Percentiles rank a stretch among this genome's conserved stretches.
phyloP scores from a whole-genome alignment of 2,113 vertebrate genomes.

The Engystomops pustulosus region DNA sequence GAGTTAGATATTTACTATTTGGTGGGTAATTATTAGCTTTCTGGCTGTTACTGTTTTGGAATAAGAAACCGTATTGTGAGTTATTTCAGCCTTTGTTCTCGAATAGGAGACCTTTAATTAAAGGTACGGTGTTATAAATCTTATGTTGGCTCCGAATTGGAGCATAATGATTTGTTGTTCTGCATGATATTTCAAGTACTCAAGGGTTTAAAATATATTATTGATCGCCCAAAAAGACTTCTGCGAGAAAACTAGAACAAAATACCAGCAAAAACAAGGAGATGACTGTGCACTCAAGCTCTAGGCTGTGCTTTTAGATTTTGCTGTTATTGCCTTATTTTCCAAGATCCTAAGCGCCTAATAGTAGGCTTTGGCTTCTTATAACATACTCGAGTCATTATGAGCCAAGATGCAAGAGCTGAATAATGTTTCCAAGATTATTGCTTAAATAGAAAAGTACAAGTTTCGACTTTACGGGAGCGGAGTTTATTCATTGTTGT shows the following conservation, averaged over 20 bases:
- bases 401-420: background rate
- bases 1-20: conserved; percentile 12
- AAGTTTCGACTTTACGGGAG: background rate
- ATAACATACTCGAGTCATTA: background rate
- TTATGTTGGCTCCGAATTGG: background rate
- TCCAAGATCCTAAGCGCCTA: background rate
- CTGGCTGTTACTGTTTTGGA: background rate
- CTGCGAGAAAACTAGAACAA: background rate
- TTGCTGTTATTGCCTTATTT: background rate
- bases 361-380: background rate
- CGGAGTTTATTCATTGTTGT: background rate
- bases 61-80: background rate
- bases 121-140: conserved; percentile 25
- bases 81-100: conserved; percentile 26
- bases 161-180: conserved; percentile 1
- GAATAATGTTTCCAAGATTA: background rate
- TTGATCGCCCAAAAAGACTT: background rate
- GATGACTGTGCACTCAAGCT: background rate
- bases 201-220: background rate
- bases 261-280: background rate
- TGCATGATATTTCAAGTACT: conserved; percentile 19
- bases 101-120: conserved; percentile 23
- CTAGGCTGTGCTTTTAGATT: background rate
- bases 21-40: conserved; percentile 21
- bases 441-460: background rate